Base-by-base conservation (phyloP, 2,797 vertebrate species). In the Ceyx erithaca region DNA sequence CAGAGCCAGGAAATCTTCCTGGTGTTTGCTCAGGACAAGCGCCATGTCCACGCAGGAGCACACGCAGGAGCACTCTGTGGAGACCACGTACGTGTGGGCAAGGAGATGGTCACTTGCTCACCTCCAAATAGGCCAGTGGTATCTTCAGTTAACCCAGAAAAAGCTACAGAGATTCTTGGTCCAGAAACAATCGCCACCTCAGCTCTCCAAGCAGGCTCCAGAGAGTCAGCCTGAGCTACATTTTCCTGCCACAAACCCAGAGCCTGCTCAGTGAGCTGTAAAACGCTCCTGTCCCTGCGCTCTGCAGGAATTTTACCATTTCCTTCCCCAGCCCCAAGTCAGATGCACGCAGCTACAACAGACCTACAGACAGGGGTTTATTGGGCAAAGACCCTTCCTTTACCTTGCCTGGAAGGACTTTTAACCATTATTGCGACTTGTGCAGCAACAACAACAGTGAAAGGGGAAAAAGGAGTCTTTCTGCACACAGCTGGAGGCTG, bases 291-390 rank as follows among this genome's bases (percentile, higher is more conserved):
- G 0, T 63, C 80, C 76, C 67, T 12, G 7, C 0, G 4, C 78
- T 54, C 41, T 25, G 88, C 79, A 78, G 91, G 80, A 95, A 79
- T 82, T 94, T 95, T 68, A 90, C 77, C 52, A 63, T 80, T 97
- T 94, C 95, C 93, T 95, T 94, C 94, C 92, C 83, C 52, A 61
- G 77, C 63, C 63, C 63, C 4, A 4, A 77, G 54, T 83, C 51
- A 87, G 87, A 75, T 12, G 72, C 73, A 25, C 9, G 3, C 31
- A 49, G 87, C 83, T 84, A 51, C 64, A 85, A 62, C 57, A 93
- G 58, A 88, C 78, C 82, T 77, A 72, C 13, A 77, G 58, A 90
- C 68, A 77, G 22, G 28, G 30, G 52, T 59, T 96, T 75, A 88
- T 18, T 80, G 88, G 81, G 94, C 88, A 95, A 87, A 97, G 72